Evolutionary conservation across 2,113 vertebrate species (phyloP).

Genomic region (Oryzias curvinotus): DNA sequence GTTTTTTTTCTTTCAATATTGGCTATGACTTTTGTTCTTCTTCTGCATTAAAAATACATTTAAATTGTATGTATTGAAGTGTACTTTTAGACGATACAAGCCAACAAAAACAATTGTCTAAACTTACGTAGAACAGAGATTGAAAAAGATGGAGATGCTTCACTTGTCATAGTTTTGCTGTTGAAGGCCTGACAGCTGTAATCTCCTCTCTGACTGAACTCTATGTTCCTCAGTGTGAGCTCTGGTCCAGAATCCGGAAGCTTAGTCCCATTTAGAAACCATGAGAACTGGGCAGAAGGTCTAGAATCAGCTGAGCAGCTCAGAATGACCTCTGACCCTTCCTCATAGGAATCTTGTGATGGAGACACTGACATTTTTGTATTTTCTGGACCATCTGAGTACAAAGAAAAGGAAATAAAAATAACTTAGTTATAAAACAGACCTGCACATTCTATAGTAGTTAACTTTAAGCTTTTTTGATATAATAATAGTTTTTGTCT

Average conservation of each 20-base stretch:
- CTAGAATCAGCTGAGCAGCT: slow-evolving; percentile 56
- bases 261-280: slow-evolving; percentile 22
- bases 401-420: too few relatives aligned
- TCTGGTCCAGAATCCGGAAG: background rate
- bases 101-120: too few relatives aligned
- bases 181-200: slow-evolving; percentile 67
- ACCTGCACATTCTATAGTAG: too few relatives aligned
- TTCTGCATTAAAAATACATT: too few relatives aligned
- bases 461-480: too few relatives aligned
- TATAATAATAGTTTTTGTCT: too few relatives aligned
- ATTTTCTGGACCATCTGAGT: slow-evolving; percentile 49
- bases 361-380: background rate
- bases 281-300: slow-evolving; percentile 43
- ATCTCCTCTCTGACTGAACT: slow-evolving; percentile 23
- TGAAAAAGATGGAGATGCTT: slow-evolving; percentile 23
- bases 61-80: too few relatives aligned
- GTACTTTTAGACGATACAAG: too few relatives aligned
- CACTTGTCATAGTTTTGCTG: slow-evolving; percentile 37
- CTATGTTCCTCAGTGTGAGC: slow-evolving; percentile 31
- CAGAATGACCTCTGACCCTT: slow-evolving; percentile 44
- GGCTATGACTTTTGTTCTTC: too few relatives aligned
- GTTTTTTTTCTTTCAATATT: too few relatives aligned
- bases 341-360: background rate
- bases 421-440: too few relatives aligned
- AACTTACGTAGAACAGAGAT: background rate